Evolutionary conservation across 2,888 invertebrate genomes (phyloP).

Genomic region (Eupithecia exiguata): DNA sequence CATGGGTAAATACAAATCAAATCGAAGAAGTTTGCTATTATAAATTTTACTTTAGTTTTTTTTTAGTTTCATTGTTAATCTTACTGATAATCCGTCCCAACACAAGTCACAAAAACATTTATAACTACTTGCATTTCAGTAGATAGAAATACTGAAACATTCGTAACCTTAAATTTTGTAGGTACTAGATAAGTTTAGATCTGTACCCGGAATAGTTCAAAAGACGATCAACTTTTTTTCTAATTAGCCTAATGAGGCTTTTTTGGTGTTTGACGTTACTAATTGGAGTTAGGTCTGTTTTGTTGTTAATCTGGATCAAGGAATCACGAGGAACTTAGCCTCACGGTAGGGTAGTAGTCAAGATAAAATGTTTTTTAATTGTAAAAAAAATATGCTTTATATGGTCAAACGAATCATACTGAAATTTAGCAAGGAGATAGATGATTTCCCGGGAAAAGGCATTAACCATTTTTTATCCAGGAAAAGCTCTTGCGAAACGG

Average conservation of each 20-base stretch:
- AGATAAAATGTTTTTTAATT: too few relatives aligned
- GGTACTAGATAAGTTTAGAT: background rate
- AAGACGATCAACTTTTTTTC: slow-evolving; percentile 69
- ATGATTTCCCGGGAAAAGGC: background rate
- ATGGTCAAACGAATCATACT: background rate
- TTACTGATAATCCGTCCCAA: too few relatives aligned
- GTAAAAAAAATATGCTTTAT: too few relatives aligned
- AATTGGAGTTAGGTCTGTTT: slow-evolving; percentile 52
- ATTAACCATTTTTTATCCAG: background rate
- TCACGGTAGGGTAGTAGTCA: background rate
- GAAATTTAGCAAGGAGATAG: background rate
- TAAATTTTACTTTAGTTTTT: background rate
- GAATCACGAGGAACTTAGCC: slow-evolving; percentile 30
- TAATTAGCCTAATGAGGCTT: slow-evolving; percentile 79
- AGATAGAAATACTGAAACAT: background rate
- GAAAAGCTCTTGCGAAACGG: background rate
- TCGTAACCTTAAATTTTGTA: background rate
- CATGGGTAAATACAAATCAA: background rate
- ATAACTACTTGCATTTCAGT: too few relatives aligned
- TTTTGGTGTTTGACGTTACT: slow-evolving; percentile 46
- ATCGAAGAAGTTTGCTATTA: background rate
- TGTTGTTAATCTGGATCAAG: slow-evolving; percentile 42
- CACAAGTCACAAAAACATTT: too few relatives aligned
- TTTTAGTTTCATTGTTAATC: background rate
- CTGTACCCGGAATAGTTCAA: slow-evolving; percentile 13